These are phyloP conservation scores for Cantharis nigra DNA, from an alignment of 2,888 invertebrate species.

Conservation along the genomic window DNA sequence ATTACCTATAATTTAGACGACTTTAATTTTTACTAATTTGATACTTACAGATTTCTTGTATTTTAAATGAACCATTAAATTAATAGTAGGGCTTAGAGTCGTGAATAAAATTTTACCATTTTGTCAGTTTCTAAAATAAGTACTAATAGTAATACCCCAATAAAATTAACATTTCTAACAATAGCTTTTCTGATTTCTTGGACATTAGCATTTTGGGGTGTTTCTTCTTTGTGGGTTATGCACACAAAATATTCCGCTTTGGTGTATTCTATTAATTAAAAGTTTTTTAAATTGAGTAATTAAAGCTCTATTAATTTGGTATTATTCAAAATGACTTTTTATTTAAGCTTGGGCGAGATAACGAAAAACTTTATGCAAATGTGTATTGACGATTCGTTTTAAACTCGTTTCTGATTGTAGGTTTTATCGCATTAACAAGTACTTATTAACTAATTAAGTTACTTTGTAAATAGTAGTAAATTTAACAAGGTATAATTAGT, in stretches of 20 bases:
- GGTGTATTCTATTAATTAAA: neutral
- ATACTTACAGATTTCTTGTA: neutral
- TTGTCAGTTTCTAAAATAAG: neutral
- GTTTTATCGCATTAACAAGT: neutral
- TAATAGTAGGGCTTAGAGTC: slow-evolving; percentile 5
- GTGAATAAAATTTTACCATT: slow-evolving; percentile 1
- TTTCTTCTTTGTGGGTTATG: neutral
- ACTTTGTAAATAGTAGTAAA: neutral
- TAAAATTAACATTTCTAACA: slow-evolving; percentile 11
- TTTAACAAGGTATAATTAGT: slow-evolving; percentile 16
- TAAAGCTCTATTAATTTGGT: neutral
- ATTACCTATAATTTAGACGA: neutral
- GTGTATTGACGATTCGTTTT: neutral
- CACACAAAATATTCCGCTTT: neutral
- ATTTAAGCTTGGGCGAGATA: neutral
- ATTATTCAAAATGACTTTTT: neutral
- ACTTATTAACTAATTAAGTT: neutral
- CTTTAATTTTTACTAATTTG: neutral
- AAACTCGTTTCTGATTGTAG: neutral
- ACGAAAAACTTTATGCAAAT: neutral
- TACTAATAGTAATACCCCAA: neutral
- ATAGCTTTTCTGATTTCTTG: slow-evolving; percentile 2
- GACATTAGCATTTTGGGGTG: neutral
- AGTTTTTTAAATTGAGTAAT: neutral
- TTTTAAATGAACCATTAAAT: slow-evolving; percentile 3